Conservation (phyloP, 1,140 invertebrate genomes). For the Drosophila willistoni region DNA sequence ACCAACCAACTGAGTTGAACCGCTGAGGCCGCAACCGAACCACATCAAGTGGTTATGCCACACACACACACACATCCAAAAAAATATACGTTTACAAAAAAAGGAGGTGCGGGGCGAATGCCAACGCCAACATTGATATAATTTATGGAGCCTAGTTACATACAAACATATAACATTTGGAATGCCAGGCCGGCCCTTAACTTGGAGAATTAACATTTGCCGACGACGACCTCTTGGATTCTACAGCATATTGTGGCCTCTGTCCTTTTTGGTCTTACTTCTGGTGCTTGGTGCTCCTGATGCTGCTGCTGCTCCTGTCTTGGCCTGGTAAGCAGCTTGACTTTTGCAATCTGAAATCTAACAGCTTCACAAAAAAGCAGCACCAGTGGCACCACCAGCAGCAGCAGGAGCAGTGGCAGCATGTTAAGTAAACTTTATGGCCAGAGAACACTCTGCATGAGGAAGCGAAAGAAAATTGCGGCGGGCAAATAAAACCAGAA, state of each 20-base stretch:
- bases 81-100: neutral
- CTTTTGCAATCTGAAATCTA: slow-evolving; percentile 74
- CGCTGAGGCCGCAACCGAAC: slow-evolving; percentile 42
- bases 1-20: slow-evolving; percentile 45
- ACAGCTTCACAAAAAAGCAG: slow-evolving; percentile 56
- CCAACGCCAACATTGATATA: slow-evolving; percentile 72
- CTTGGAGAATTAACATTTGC: slow-evolving; percentile 55
- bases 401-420: slow-evolving; percentile 48
- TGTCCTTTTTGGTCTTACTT: slow-evolving; percentile 22
- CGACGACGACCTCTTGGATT: slow-evolving; percentile 40
- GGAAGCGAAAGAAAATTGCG: slow-evolving; percentile 60
- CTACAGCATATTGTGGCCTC: slow-evolving; percentile 39
- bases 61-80: neutral
- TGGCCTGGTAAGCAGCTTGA: slow-evolving; percentile 72
- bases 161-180: slow-evolving; percentile 71
- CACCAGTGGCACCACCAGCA: slow-evolving; percentile 14
- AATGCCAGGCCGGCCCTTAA: slow-evolving; percentile 46
- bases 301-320: slow-evolving; percentile 41
- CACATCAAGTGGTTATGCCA: slow-evolving; percentile 63
- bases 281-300: slow-evolving; percentile 6
- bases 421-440: slow-evolving; percentile 81
- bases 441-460: slow-evolving; percentile 48
- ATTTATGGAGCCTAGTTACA: slow-evolving; percentile 74
- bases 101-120: slow-evolving; percentile 25
- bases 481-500: slow-evolving; percentile 73